These are phyloP conservation scores for Sceliomorpha sp. DNA, from an alignment of 2,888 invertebrate genomes.

Conservation along the genomic window DNA sequence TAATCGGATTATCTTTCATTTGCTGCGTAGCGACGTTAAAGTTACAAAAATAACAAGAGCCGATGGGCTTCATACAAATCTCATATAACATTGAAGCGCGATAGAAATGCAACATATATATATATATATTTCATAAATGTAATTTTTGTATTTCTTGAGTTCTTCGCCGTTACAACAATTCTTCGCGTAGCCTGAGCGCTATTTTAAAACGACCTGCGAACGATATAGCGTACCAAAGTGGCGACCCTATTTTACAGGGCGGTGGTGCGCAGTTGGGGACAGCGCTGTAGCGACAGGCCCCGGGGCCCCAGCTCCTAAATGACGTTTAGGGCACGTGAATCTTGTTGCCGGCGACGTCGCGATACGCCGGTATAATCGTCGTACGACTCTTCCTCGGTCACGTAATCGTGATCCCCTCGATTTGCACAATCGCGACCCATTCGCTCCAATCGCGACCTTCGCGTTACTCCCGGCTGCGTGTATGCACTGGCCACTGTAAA, in stretches of 20 bases:
- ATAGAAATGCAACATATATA: conserved; percentile 10
- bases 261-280: conserved; percentile 79
- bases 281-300: conserved; percentile 79
- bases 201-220: conserved; percentile 43
- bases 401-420: conserved; percentile 79
- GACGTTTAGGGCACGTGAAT: conserved; percentile 85
- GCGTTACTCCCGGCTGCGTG: conserved; percentile 72
- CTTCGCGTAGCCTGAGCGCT: conserved; percentile 44
- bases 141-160: conserved; percentile 46
- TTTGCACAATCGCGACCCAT: conserved; percentile 79
- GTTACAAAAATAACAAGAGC: too few relatives aligned
- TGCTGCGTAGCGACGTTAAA: too few relatives aligned
- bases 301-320: conserved; percentile 84
- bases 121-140: conserved; percentile 38
- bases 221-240: conserved; percentile 44
- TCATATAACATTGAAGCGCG: neutral
- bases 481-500: conserved; percentile 66
- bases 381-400: conserved; percentile 79
- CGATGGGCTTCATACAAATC: too few relatives aligned
- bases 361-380: conserved; percentile 84
- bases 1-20: too few relatives aligned
- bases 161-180: conserved; percentile 40
- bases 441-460: conserved; percentile 75
- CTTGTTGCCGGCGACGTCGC: conserved; percentile 80
- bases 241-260: conserved; percentile 69